Percentiles rank a stretch among this genome's conserved stretches.
These are phyloP conservation scores for Griposia aprilina DNA, from an alignment of 2,888 invertebrate species.

Conservation along the genomic window DNA sequence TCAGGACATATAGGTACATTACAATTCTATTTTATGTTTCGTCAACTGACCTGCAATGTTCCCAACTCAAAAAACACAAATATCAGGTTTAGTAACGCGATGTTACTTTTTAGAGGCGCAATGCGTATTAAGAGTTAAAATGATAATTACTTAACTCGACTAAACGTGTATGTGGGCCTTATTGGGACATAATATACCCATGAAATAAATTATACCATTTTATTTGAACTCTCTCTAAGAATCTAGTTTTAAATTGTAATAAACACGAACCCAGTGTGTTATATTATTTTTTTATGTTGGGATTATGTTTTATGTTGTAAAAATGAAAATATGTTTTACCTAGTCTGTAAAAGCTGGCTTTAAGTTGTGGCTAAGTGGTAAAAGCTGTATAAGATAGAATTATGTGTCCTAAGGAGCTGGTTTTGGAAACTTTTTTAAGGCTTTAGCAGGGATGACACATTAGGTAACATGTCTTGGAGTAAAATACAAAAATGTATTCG, in stretches of 20 bases:
- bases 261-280: neutral
- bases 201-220: neutral
- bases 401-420: neutral
- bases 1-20: too few species aligned
- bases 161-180: too few species aligned
- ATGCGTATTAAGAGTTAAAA: too few species aligned
- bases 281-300: neutral
- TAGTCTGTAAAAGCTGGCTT: conserved; percentile 11
- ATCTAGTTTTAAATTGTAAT: neutral
- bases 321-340: neutral
- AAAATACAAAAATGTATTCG: neutral
- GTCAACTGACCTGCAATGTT: too few species aligned
- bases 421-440: conserved; percentile 22
- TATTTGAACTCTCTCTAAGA: neutral
- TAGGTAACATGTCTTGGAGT: neutral
- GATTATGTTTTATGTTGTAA: neutral
- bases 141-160: too few species aligned
- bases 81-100: too few species aligned
- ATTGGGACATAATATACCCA: neutral
- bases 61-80: too few species aligned
- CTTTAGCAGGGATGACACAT: neutral
- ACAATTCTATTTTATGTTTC: too few species aligned
- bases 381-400: conserved; percentile 12
- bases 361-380: conserved; percentile 22
- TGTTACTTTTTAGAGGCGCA: too few species aligned